A percentile compares a stretch with the other conserved stretches of the same genome.
Conservation (phyloP, 1,140 invertebrate genomes). For the Drosophila simulans region DNA sequence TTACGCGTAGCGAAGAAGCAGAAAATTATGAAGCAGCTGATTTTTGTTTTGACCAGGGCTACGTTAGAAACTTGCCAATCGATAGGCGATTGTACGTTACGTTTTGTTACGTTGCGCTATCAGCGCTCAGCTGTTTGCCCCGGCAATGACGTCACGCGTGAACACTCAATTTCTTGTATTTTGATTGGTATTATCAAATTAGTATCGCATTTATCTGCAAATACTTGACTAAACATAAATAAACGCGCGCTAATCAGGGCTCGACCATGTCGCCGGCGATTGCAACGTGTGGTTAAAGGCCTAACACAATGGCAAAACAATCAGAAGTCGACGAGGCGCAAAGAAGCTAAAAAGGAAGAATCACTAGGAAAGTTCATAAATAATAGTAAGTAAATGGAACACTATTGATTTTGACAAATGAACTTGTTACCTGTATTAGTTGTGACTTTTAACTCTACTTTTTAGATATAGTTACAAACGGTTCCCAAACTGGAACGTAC, state of each 20-base stretch:
- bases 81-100: background rate
- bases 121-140: constrained; percentile 25
- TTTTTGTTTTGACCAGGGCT: constrained; percentile 53
- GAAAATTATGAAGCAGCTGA: constrained; percentile 43
- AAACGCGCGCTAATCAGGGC: constrained; percentile 34
- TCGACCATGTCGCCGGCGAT: constrained; percentile 15
- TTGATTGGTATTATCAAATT: constrained; percentile 18
- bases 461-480: too few relatives aligned
- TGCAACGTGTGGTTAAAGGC: constrained; percentile 20
- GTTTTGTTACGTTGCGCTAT: constrained; percentile 4
- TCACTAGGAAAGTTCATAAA: background rate
- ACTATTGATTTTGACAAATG: background rate
- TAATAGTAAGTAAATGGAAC: constrained; percentile 26
- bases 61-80: background rate
- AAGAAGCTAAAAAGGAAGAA: constrained; percentile 2
- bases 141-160: constrained; percentile 36
- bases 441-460: too few relatives aligned
- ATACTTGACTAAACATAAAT: constrained; percentile 44
- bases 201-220: constrained; percentile 19
- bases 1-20: constrained; percentile 47
- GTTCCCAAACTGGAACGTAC: too few relatives aligned
- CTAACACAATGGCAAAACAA: constrained; percentile 17
- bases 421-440: background rate
- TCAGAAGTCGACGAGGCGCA: background rate
- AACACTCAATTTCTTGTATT: constrained; percentile 5